Evolutionary conservation across 2,888 invertebrate genomes (phyloP).

Genomic region (Dicranocentrus wangi): DNA sequence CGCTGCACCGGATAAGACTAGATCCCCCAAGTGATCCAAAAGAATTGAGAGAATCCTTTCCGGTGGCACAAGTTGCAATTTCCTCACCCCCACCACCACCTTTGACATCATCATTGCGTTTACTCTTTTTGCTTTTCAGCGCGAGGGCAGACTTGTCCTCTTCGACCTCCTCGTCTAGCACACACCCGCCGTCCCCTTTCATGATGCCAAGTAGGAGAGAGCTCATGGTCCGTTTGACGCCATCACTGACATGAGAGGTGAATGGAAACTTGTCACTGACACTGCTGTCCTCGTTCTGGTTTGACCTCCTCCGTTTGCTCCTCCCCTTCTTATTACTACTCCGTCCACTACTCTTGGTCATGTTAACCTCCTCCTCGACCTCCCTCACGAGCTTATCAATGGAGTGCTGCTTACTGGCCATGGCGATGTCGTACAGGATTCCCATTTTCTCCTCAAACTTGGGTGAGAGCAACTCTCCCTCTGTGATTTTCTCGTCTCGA

Average conservation of each 20-base stretch:
- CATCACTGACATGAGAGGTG: constrained; percentile 16
- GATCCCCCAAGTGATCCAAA: no score
- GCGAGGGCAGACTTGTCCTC: no score
- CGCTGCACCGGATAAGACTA: no score
- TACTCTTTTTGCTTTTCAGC: no score
- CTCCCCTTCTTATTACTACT: neutral
- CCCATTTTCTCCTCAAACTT: constrained; percentile 53
- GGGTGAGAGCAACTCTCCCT: neutral
- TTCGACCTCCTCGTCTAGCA: no score
- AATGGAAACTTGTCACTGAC: constrained; percentile 43
- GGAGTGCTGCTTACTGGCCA: constrained; percentile 40
- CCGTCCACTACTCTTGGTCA: neutral
- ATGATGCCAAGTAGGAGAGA: constrained; percentile 7
- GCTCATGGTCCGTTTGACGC: constrained; percentile 31
- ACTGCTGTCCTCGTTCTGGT: neutral
- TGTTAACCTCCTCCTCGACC: constrained; percentile 14
- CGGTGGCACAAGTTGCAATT: no score
- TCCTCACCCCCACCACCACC: neutral
- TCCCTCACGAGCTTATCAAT: constrained; percentile 39
- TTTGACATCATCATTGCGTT: neutral
- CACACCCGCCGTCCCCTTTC: no score
- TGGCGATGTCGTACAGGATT: constrained; percentile 29
- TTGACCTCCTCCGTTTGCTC: neutral
- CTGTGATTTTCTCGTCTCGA: constrained; percentile 1
- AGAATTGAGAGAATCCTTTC: no score